Evolutionary conservation across 2,888 invertebrate genomes (phyloP).

Genomic region (Bombylius discolor): DNA sequence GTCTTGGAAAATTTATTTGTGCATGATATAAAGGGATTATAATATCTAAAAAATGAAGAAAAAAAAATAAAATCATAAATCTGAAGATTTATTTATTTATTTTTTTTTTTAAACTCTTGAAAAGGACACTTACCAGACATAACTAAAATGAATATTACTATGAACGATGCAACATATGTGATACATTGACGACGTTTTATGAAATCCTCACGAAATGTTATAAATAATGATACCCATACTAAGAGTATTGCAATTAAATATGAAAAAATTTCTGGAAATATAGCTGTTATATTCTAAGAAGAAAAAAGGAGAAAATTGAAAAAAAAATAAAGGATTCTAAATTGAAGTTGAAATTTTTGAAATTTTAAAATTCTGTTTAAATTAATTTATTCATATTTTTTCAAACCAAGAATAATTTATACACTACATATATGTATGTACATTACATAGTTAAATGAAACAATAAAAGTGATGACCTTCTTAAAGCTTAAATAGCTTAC

Average conservation of each 20-base stretch:
- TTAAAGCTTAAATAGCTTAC: conserved; percentile 10
- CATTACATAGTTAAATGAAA: conserved; percentile 23
- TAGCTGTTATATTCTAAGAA: conserved; percentile 13
- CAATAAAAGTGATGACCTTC: neutral
- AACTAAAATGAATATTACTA: conserved; percentile 40
- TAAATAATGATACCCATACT: conserved; percentile 30
- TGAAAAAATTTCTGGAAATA: conserved; percentile 29
- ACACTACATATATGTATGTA: too few relatives aligned
- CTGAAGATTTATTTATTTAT: too few relatives aligned
- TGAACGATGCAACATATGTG: conserved; percentile 34
- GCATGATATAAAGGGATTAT: conserved; percentile 52
- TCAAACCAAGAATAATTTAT: neutral
- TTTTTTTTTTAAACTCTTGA: too few relatives aligned
- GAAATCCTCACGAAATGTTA: conserved; percentile 30
- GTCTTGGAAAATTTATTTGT: conserved; percentile 36
- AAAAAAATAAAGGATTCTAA: too few relatives aligned
- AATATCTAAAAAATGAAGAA: conserved; percentile 41
- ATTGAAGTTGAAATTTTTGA: too few relatives aligned
- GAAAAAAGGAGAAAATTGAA: neutral
- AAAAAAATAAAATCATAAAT: neutral
- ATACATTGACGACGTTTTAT: conserved; percentile 33
- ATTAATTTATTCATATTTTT: neutral
- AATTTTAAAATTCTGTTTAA: too few relatives aligned
- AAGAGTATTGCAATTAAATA: conserved; percentile 26
- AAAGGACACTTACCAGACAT: conserved; percentile 36